Conservation (phyloP, 2,113 vertebrate genomes). For the Crotalus viridis region DNA sequence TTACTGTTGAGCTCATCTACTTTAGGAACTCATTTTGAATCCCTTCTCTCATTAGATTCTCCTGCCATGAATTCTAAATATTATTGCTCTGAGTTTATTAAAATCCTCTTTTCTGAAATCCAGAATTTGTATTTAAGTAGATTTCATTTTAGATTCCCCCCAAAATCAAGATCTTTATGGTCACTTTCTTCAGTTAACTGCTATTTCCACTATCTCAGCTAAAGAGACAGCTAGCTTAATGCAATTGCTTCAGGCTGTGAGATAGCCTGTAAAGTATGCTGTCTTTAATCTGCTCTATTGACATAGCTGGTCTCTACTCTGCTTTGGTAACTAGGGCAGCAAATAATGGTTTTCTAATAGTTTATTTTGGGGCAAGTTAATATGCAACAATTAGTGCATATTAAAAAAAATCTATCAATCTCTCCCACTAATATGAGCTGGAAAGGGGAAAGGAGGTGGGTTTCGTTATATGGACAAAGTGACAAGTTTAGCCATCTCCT, state of each 20-base stretch:
- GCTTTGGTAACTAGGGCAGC: not conserved
- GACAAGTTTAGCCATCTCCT: not conserved
- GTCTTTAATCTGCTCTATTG: not conserved
- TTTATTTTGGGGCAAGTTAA: not conserved
- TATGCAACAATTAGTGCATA: not conserved
- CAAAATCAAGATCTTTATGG: not conserved
- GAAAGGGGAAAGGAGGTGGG: not conserved
- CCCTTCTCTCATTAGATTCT: not conserved
- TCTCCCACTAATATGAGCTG: not conserved
- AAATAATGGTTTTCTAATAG: not conserved
- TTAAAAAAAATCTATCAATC: not conserved
- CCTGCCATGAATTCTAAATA: not conserved
- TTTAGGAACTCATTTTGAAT: not conserved
- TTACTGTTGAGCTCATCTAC: not conserved
- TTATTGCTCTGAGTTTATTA: not conserved
- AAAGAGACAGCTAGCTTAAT: not conserved
- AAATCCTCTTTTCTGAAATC: not conserved
- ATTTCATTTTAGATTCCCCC: not conserved
- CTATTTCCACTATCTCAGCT: not conserved
- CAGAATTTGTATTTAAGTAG: not conserved
- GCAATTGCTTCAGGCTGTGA: not conserved
- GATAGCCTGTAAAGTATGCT: not conserved
- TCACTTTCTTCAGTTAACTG: not conserved
- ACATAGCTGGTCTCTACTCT: not conserved
- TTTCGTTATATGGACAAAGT: not conserved